Evolutionary conservation across 2,797 vertebrate genomes (phyloP).

Genomic region (Gymnoscopelus braueri): DNA sequence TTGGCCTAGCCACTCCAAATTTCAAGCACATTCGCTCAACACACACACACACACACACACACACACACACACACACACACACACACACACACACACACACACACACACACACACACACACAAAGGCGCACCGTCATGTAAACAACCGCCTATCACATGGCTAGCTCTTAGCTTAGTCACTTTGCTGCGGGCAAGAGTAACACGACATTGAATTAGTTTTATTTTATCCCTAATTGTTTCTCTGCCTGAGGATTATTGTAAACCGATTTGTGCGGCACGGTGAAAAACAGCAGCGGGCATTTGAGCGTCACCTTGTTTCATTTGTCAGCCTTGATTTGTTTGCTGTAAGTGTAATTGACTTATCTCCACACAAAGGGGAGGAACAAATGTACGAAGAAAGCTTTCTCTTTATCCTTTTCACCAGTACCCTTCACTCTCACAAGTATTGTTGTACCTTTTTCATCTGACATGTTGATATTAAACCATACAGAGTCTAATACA

Average conservation of each 20-base stretch:
- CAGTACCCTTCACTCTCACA: too few relatives aligned
- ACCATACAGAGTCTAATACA: too few relatives aligned
- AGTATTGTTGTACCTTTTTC: too few relatives aligned
- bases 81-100: constrained; percentile 2
- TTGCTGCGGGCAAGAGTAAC: constrained; percentile 52
- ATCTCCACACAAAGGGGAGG: constrained; percentile 45
- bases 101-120: constrained; percentile 1
- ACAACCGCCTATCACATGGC: constrained; percentile 57
- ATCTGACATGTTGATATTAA: too few relatives aligned
- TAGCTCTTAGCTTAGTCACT: constrained; percentile 63
- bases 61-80: background rate
- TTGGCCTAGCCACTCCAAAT: constrained; percentile 32
- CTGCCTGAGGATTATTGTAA: constrained; percentile 66
- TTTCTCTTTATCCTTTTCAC: constrained; percentile 12
- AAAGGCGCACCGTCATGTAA: constrained; percentile 27
- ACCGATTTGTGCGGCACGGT: constrained; percentile 61
- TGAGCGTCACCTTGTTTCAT: constrained; percentile 67
- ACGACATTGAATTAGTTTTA: constrained; percentile 66
- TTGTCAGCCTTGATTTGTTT: constrained; percentile 76
- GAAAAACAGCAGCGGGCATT: constrained; percentile 50
- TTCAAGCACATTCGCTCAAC: background rate
- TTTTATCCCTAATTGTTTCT: constrained; percentile 74
- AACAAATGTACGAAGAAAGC: constrained; percentile 50
- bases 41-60: background rate
- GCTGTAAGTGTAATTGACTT: constrained; percentile 71